Conservation (phyloP, 2,113 vertebrate species). For the Rhabdomys dilectus region DNA sequence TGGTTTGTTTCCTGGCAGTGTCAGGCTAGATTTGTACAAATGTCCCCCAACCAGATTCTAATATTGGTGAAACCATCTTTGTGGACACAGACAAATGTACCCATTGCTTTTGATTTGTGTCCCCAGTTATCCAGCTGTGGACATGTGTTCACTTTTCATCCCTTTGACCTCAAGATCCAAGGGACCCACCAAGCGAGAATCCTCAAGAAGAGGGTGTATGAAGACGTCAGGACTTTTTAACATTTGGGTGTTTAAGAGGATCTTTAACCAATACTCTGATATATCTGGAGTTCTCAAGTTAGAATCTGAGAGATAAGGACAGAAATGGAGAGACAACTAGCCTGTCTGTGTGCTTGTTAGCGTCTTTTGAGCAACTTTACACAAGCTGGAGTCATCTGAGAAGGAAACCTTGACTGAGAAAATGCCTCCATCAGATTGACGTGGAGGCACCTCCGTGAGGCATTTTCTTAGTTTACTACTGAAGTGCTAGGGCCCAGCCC, state of each 20-base stretch:
- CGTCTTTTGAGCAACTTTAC: background rate
- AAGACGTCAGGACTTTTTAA: background rate
- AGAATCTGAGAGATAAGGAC: background rate
- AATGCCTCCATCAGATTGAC: background rate
- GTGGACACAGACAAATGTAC: background rate
- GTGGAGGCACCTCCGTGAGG: background rate
- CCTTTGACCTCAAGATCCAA: background rate
- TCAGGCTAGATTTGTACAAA: conserved; percentile 51
- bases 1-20: conserved; percentile 47
- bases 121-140: background rate
- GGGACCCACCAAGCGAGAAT: background rate
- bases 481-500: no score
- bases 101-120: background rate
- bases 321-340: background rate
- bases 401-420: background rate
- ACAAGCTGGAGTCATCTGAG: background rate
- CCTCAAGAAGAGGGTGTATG: background rate
- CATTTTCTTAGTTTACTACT: background rate
- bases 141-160: background rate
- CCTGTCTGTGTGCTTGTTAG: background rate
- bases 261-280: background rate
- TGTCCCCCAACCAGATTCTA: conserved; percentile 32
- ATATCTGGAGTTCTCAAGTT: background rate
- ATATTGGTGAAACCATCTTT: conserved; percentile 51
- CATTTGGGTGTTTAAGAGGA: background rate